Evolutionary conservation across 2,113 vertebrate species (phyloP).

Genomic region (Pampusana beccarii): DNA sequence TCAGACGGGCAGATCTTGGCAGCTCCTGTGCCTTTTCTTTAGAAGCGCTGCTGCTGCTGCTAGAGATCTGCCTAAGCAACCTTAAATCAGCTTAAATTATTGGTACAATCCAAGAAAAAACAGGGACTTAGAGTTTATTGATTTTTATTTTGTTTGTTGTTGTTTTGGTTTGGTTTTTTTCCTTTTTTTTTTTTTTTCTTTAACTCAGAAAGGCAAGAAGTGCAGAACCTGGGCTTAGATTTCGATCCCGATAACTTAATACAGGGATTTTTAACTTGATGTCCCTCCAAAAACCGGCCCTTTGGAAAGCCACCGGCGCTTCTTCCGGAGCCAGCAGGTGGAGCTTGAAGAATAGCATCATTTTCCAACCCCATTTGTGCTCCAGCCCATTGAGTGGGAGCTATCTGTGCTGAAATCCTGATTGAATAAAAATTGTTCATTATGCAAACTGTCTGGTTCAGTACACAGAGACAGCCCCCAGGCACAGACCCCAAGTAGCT

Average conservation of each 20-base stretch:
- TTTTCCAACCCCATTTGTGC: constrained; percentile 38
- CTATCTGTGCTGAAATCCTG: constrained; percentile 71
- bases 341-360: constrained; percentile 75
- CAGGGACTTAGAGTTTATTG: not conserved
- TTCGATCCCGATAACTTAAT: not conserved
- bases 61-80: not conserved
- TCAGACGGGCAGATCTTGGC: not conserved
- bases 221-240: not conserved
- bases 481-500: constrained; percentile 76
- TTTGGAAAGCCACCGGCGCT: constrained; percentile 8
- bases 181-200: not conserved
- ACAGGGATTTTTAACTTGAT: not conserved
- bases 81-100: not conserved
- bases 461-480: constrained; percentile 77
- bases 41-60: not conserved
- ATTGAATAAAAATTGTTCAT: constrained; percentile 79
- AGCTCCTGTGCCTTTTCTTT: not conserved
- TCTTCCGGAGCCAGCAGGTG: constrained; percentile 72
- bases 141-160: not conserved
- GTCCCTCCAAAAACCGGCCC: not conserved
- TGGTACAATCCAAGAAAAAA: not conserved
- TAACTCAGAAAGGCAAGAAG: not conserved
- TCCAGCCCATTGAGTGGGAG: constrained; percentile 61
- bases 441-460: constrained; percentile 79
- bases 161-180: not conserved